A percentile compares a stretch with the other conserved stretches of the same genome.
phyloP scores from a whole-genome alignment of 2,888 invertebrate genomes.

The Yponomeuta plumbellus region DNA sequence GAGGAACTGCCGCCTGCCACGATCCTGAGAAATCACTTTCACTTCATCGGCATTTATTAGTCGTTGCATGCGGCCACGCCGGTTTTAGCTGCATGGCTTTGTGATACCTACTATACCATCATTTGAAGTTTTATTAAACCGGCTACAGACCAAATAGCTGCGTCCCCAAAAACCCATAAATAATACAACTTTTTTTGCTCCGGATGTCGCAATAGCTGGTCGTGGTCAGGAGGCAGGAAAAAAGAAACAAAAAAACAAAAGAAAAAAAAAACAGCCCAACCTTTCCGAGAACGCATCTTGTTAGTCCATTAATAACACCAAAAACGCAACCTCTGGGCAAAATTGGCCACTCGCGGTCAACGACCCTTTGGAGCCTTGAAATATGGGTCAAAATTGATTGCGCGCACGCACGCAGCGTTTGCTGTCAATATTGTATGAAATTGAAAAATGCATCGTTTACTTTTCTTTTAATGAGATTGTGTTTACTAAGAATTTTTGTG shows the following conservation, averaged over 20 bases:
- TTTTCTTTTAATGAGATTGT: not conserved
- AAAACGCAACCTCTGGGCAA: not conserved
- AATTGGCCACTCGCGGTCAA: not conserved
- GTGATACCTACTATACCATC: too few relatives aligned
- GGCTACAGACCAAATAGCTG: not conserved
- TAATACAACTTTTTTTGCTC: not conserved
- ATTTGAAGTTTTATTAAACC: too few relatives aligned
- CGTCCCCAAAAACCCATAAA: not conserved
- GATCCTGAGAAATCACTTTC: too few relatives aligned
- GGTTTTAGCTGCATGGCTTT: too few relatives aligned
- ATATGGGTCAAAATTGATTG: not conserved
- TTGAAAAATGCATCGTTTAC: conserved; percentile 1
- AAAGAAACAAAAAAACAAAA: not conserved
- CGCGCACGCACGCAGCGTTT: not conserved
- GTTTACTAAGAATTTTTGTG: not conserved
- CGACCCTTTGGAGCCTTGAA: not conserved
- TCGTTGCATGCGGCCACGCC: too few relatives aligned
- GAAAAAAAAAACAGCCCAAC: conserved; percentile 34
- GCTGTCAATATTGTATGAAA: not conserved
- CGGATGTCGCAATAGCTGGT: not conserved
- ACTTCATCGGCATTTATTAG: too few relatives aligned
- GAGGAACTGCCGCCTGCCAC: too few relatives aligned
- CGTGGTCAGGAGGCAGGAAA: not conserved
- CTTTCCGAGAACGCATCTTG: conserved; percentile 63
- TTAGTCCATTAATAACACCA: conserved; percentile 25